Base-by-base conservation (phyloP, 2,113 vertebrate genomes). In the Halichoeres trimaculatus region DNA sequence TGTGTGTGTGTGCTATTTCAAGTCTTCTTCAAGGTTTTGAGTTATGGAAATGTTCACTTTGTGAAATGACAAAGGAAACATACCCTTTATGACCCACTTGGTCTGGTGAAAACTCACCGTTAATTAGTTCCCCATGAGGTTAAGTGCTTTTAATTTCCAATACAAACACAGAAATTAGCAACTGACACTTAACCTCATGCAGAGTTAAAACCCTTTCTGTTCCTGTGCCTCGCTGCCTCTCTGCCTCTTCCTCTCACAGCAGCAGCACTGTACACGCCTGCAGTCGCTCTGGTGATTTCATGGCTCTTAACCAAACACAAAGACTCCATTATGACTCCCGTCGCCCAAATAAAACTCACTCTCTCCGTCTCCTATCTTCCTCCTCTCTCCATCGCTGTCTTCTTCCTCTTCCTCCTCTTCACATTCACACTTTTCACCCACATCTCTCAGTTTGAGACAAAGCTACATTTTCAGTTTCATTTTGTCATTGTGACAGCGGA, bases 231-330 rank as follows among this genome's bases (percentile, higher is more conserved):
- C 41, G 41, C 53, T 2, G 12, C 22, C 35, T 14, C 40, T 23
- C 36, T 13, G 24, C 14, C 55, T 48, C 50, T 53, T 34, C 56
- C 52, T 53, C 30, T 63, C 50, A 30, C 30, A 30, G 58, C 19
- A 16, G 36, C 70, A 43, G 57, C 20, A 71, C 86, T 84, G 83
- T 83, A 82, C 83, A 83, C 70, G 64, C 81, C 70, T 72, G 58
- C 72, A 80, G 86, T 91, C 87, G 84, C 86, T 80, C 53, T 67
- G 82, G 57, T 87, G 89, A 91, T 92, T 92, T 91, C 84, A 89
- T 87, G 91, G 81, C 81, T 84, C 61, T 87, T 88, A 86, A 81
- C 83, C 87, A 71, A 89, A 90, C 89, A 92, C 91, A 94, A 90
- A 89, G 89, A 60, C 74, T 61, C 76, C 79, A 84, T 92, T 92